Evolutionary conservation across 2,797 vertebrate species (phyloP).

Genomic region (Argentina silus): DNA sequence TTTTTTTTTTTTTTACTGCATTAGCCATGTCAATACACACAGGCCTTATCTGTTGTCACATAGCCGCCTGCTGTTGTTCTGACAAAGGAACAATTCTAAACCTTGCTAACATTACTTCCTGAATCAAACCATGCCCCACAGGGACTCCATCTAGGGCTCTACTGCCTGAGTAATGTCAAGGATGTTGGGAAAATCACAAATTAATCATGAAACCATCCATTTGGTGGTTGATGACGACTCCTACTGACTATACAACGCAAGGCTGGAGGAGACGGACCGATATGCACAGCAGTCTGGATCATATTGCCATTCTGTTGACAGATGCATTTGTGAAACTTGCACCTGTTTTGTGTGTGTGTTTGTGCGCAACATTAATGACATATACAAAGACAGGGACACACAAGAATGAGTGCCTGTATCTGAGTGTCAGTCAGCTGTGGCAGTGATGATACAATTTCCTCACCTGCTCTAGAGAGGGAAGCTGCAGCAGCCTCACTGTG

Average conservation of each 20-base stretch:
- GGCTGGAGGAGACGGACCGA: not conserved
- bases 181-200: slow-evolving; percentile 8
- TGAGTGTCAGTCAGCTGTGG: not conserved
- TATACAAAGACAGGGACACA: not conserved
- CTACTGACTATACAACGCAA: not conserved
- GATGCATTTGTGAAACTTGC: slow-evolving; percentile 15
- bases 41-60: slow-evolving; percentile 10
- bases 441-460: slow-evolving; percentile 12
- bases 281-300: slow-evolving; percentile 1
- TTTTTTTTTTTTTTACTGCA: slow-evolving; percentile 15
- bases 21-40: slow-evolving; percentile 13
- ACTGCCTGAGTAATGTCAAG: not conserved
- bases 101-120: not conserved
- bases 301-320: slow-evolving; percentile 9
- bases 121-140: not conserved
- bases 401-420: slow-evolving; percentile 10
- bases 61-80: slow-evolving; percentile 12
- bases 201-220: not conserved
- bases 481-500: slow-evolving; percentile 3
- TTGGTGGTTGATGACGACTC: not conserved
- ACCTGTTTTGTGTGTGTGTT: not conserved
- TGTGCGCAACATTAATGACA: no score
- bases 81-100: slow-evolving; percentile 8
- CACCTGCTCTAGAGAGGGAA: not conserved
- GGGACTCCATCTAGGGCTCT: not conserved